A percentile compares a stretch with the other conserved stretches of the same genome.
phyloP scores from a whole-genome alignment of 2,797 vertebrate genomes.

The Knipowitschia caucasica region DNA sequence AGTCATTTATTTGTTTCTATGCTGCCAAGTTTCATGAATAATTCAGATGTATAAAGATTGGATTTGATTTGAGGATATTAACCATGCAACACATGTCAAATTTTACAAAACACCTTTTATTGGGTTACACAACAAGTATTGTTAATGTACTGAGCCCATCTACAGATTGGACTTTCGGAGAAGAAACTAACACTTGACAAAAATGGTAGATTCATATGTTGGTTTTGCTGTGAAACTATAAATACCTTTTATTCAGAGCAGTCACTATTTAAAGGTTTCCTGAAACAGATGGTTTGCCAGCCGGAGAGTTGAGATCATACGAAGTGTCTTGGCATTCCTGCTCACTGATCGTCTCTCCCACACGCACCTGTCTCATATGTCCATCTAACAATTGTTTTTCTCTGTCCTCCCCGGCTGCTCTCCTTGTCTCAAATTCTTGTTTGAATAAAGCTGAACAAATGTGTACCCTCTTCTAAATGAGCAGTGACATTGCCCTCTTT shows the following conservation, averaged over 20 bases:
- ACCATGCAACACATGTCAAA: no score
- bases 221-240: constrained; percentile 55
- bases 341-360: constrained; percentile 47
- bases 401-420: constrained; percentile 9
- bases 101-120: neutral
- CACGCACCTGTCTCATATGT: constrained; percentile 50
- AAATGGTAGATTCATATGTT: constrained; percentile 10
- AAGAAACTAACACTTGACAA: neutral
- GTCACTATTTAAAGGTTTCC: constrained; percentile 49
- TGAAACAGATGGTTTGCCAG: constrained; percentile 64
- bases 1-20: neutral
- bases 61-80: neutral
- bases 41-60: neutral
- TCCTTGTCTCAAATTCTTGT: constrained; percentile 8
- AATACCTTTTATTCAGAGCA: constrained; percentile 51
- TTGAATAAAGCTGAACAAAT: neutral
- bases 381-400: constrained; percentile 28
- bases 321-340: constrained; percentile 56
- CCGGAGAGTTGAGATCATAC: constrained; percentile 44
- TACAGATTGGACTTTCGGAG: neutral
- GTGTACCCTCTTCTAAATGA: constrained; percentile 3
- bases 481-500: constrained; percentile 31
- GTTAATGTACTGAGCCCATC: no score
- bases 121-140: no score
- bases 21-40: neutral